A percentile compares a stretch with the other conserved stretches of the same genome.
Evolutionary conservation across 1,140 invertebrate genomes (phyloP).

Genomic region (Wiebesia pumilae): DNA sequence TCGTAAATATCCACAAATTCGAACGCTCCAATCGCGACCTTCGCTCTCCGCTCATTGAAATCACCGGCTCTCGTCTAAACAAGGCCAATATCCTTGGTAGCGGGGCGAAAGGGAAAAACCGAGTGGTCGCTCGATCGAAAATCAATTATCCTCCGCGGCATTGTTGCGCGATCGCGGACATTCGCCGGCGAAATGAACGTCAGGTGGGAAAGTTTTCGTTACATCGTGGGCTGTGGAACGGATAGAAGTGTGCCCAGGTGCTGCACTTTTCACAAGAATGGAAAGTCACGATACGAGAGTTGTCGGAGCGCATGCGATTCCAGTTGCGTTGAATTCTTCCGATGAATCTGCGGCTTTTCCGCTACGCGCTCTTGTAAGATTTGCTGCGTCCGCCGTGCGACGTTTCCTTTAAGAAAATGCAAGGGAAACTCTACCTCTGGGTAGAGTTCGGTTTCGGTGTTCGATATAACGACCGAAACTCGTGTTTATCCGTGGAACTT

Average conservation of each 20-base stretch:
- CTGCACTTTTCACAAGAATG: not conserved
- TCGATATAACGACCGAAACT: too few relatives aligned
- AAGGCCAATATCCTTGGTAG: constrained; percentile 35
- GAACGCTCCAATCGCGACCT: not conserved
- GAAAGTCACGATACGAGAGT: not conserved
- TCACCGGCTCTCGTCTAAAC: constrained; percentile 24
- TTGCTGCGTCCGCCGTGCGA: not conserved
- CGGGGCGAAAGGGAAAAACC: constrained; percentile 14
- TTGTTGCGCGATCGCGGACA: constrained; percentile 24
- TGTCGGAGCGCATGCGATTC: not conserved
- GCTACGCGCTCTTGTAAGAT: not conserved
- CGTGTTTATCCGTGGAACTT: too few relatives aligned
- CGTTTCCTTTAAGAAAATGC: not conserved
- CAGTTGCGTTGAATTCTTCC: not conserved
- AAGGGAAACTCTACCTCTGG: too few relatives aligned
- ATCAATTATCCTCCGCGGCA: constrained; percentile 36
- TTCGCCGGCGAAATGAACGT: not conserved
- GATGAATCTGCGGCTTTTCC: not conserved
- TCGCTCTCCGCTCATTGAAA: constrained; percentile 40
- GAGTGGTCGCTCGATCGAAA: constrained; percentile 17
- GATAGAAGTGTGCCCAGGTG: not conserved
- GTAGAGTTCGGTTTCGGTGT: too few relatives aligned
- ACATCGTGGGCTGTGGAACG: not conserved
- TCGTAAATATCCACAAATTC: constrained; percentile 39
- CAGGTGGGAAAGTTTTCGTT: not conserved